These are phyloP conservation scores for Uropsilus gracilis DNA, from an alignment of 2,113 vertebrate genomes.

Conservation along the genomic window DNA sequence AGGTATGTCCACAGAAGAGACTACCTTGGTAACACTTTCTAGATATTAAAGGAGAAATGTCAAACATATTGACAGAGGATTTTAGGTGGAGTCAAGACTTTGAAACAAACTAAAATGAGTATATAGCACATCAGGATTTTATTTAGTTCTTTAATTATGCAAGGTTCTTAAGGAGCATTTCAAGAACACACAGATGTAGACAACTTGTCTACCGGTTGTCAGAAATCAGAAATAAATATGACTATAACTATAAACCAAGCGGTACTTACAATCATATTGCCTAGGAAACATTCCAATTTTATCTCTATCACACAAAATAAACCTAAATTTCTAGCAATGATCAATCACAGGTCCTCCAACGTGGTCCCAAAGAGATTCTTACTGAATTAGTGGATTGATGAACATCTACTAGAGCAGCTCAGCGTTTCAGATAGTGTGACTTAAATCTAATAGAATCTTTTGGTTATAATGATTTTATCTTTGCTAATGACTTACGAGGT, in stretches of 20 bases:
- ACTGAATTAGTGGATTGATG: too few species aligned
- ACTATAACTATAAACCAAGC: background rate
- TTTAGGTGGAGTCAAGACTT: background rate
- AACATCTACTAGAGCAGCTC: background rate
- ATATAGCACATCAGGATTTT: background rate
- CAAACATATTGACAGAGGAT: background rate
- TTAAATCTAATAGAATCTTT: too few species aligned
- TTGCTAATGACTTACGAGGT: background rate
- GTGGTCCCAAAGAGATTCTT: background rate
- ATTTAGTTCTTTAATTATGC: background rate
- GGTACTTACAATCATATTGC: background rate
- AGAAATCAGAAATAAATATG: background rate
- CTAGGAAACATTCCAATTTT: background rate
- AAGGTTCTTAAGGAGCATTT: background rate
- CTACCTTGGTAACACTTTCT: too few species aligned
- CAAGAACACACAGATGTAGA: background rate
- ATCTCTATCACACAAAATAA: background rate
- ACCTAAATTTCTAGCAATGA: too few species aligned
- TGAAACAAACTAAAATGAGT: background rate
- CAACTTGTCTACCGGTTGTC: too few species aligned
- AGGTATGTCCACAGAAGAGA: background rate
- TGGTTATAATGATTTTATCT: background rate
- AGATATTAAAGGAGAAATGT: background rate
- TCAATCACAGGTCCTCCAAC: background rate
- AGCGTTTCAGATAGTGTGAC: background rate